Conservation (phyloP, 1,140 invertebrate genomes). For the Ditylenchus dipsaci region DNA sequence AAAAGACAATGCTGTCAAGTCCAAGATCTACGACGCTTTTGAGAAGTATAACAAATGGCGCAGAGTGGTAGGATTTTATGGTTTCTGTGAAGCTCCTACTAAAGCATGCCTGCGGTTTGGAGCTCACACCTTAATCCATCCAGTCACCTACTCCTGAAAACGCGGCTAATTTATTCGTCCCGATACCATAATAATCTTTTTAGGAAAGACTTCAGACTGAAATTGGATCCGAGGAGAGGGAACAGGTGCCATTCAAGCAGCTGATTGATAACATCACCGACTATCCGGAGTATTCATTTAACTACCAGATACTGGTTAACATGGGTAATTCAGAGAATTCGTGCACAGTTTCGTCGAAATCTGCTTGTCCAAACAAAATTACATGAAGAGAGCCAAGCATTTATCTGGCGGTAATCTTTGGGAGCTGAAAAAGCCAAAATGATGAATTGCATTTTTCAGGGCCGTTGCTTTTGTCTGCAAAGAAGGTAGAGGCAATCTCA, state of each 20-base stretch:
- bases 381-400: background rate
- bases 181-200: background rate
- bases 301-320: too few relatives aligned
- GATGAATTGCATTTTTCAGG: too few relatives aligned
- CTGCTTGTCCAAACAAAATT: conserved; percentile 5
- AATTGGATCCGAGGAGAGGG: background rate
- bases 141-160: too few relatives aligned
- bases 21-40: conserved; percentile 4
- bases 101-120: too few relatives aligned
- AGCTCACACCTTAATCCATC: too few relatives aligned
- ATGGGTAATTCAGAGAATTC: conserved; percentile 19
- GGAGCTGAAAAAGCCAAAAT: too few relatives aligned
- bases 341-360: conserved; percentile 15
- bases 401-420: too few relatives aligned
- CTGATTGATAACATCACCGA: background rate
- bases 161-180: too few relatives aligned
- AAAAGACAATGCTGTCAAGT: background rate
- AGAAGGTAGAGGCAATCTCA: too few relatives aligned
- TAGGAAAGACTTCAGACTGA: background rate
- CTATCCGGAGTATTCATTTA: background rate
- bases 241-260: background rate
- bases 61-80: conserved; percentile 8
- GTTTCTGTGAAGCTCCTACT: too few relatives aligned
- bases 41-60: conserved; percentile 15
- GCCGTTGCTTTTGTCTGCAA: too few relatives aligned